These are phyloP conservation scores for Lasius fuliginosus DNA, from an alignment of 2,888 invertebrate genomes.

Conservation along the genomic window DNA sequence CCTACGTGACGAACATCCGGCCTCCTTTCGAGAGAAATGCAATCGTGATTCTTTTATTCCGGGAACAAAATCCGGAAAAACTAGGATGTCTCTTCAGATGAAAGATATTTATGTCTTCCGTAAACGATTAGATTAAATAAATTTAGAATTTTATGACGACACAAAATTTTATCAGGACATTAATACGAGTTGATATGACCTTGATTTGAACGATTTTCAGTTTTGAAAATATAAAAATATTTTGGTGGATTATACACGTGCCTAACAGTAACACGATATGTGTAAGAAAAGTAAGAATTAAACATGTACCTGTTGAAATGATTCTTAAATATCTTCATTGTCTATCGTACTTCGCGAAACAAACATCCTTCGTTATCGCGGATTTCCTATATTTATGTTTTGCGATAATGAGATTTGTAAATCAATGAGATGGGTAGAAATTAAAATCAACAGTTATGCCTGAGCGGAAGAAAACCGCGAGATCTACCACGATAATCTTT, in stretches of 20 bases:
- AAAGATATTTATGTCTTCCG: background rate
- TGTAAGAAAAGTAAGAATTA: background rate
- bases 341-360: background rate
- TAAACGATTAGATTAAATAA: background rate
- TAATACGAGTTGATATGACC: background rate
- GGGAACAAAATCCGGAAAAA: constrained; percentile 17
- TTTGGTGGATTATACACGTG: background rate
- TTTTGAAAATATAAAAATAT: background rate
- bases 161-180: background rate
- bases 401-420: background rate
- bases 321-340: background rate
- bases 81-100: background rate
- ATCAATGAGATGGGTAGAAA: background rate
- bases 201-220: background rate
- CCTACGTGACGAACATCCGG: constrained; percentile 37
- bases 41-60: background rate
- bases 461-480: constrained; percentile 27
- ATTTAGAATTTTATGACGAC: background rate
- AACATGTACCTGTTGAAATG: background rate
- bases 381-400: constrained; percentile 7
- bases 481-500: constrained; percentile 5
- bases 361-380: background rate
- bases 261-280: background rate
- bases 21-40: background rate
- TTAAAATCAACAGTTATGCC: constrained; percentile 21